Percentiles rank a stretch among this genome's conserved stretches.
These are phyloP conservation scores for Motacilla alba DNA, from an alignment of 2,113 vertebrate genomes.

Conservation along the genomic window DNA sequence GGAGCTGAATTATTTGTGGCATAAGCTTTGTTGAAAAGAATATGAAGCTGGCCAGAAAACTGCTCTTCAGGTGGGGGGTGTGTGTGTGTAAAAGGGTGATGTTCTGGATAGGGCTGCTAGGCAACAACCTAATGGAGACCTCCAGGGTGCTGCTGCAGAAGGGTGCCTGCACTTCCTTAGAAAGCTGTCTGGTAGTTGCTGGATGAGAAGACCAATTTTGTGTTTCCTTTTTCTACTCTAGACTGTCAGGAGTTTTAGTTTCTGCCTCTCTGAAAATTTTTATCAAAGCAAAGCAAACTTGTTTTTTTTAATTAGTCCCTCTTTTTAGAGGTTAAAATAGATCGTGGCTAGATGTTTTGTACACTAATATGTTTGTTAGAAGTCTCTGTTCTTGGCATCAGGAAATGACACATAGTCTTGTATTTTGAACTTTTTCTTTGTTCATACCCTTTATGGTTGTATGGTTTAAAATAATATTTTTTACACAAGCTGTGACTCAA, in stretches of 20 bases:
- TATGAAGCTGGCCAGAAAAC: neutral
- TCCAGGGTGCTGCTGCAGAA: neutral
- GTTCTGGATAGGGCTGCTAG: neutral
- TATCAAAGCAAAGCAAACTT: neutral
- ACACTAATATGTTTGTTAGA: neutral
- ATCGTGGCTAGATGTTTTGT: neutral
- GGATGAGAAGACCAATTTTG: neutral
- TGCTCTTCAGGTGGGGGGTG: rapidly evolving
- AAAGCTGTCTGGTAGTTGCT: neutral
- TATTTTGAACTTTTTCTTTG: conserved; percentile 28
- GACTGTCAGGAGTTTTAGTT: neutral
- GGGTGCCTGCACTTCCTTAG: neutral
- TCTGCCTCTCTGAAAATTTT: neutral
- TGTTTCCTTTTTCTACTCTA: neutral
- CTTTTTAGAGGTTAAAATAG: neutral
- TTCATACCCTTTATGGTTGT: neutral
- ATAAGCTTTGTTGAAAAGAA: neutral
- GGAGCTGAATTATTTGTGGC: neutral
- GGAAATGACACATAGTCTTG: conserved; percentile 33
- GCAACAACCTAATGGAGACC: neutral
- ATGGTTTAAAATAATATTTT: conserved; percentile 19
- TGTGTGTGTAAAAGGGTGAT: neutral
- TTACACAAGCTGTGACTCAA: neutral
- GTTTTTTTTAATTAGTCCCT: neutral
- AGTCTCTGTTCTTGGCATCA: neutral